Evolutionary conservation across 2,888 invertebrate species (phyloP).

Genomic region (Boloria euphrosyne): DNA sequence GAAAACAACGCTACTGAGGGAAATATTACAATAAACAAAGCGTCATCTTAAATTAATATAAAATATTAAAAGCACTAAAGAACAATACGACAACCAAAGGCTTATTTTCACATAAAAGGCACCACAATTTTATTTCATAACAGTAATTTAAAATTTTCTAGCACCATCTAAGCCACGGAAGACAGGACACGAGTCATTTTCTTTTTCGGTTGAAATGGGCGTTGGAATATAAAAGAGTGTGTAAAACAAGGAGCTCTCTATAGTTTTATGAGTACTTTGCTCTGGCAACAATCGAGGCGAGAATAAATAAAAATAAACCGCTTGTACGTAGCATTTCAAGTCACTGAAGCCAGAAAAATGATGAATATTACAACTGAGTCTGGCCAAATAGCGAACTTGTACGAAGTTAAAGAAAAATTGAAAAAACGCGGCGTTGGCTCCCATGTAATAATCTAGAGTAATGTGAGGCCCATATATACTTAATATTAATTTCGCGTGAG

Average conservation of each 20-base stretch:
- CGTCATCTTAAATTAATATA: too few species aligned
- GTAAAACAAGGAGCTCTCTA: conserved; percentile 68
- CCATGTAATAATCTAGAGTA: conserved; percentile 2
- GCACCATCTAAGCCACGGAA: conserved; percentile 18
- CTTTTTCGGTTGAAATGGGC: conserved; percentile 57
- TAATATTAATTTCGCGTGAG: too few species aligned
- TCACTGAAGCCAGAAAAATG: conserved; percentile 68
- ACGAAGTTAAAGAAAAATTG: conserved; percentile 41
- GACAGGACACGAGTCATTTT: conserved; percentile 36
- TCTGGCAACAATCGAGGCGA: conserved; percentile 74
- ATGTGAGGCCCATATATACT: background rate
- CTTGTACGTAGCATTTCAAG: conserved; percentile 73
- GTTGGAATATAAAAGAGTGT: conserved; percentile 70
- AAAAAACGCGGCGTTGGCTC: background rate
- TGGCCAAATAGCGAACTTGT: conserved; percentile 60
- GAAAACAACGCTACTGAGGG: too few species aligned
- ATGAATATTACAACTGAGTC: conserved; percentile 72
- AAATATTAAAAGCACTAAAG: too few species aligned
- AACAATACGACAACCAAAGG: background rate
- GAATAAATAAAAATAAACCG: conserved; percentile 64
- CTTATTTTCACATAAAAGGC: background rate
- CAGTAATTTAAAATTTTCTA: conserved; percentile 17
- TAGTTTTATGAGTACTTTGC: conserved; percentile 71
- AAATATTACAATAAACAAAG: too few species aligned
- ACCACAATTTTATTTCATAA: conserved; percentile 2